Base-by-base conservation (phyloP, 2,888 invertebrate species). In the Aradus depressus region DNA sequence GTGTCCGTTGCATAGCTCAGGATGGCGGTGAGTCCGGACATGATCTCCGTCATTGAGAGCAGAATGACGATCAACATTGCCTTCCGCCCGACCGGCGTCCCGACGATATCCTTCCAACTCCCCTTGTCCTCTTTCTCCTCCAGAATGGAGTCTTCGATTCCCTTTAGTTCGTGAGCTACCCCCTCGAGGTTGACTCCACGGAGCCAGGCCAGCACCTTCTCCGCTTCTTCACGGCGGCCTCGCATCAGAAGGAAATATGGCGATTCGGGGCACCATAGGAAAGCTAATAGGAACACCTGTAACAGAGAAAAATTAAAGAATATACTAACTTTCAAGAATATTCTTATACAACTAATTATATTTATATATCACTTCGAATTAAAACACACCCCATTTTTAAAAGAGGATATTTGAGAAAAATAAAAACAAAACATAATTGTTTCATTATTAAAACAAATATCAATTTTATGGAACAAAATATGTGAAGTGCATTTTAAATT, bases 191-290 rank as follows among this genome's bases (percentile, higher is more conserved):
- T 18, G 16, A 25, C 18, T 1, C 39, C 56, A 14, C 59, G 12
- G 14, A 59, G 52, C 56, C 58, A 58, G 5, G 53, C 38, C 35
- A 59, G 32, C 10, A 54, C 8, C 37, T 53, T 50, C 3, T 23
- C 48, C 10, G 59, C 59, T 16, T 52, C 51, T 14, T 44, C 69
- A 3, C 69, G 60, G 21, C 70, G 66, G 1, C 70, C 72, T 52
- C 70, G 70, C 63, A 75, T 75, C 19, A 79, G 63, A 32, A 79
- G 67, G 60, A 72, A 77, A 58, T 77, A 77, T 1, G 78, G 78
- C 0, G 78, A 76, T 59, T 79, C 78, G 0, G 78, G 78, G 66
- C 78, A 72, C 23, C 41, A 53, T 16, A 44, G 16, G 41, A 55
- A 55, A 12, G 48, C 31, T 3, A 38, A 19, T 51, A 53, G 42